Conservation (phyloP, 2,888 invertebrate genomes). For the Coecobrya sp. region DNA sequence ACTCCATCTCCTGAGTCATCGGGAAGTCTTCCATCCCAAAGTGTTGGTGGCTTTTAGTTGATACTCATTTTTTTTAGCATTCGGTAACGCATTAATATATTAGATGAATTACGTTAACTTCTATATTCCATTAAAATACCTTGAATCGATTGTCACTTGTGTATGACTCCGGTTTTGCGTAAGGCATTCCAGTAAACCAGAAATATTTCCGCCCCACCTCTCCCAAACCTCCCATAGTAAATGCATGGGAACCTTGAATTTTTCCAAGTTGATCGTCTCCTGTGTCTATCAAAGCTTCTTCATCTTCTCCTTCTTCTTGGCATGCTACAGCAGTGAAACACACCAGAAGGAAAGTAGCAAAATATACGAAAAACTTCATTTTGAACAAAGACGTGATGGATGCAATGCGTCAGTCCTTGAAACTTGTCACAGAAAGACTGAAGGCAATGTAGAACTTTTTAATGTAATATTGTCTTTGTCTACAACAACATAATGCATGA, state of each 20-base stretch:
- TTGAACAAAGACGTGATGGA: no score
- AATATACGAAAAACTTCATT: background rate
- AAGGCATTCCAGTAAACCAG: conserved; percentile 75
- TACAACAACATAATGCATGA: no score
- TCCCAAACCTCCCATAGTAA: background rate
- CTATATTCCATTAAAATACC: conserved; percentile 45
- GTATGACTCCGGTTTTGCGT: conserved; percentile 65
- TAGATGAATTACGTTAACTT: background rate
- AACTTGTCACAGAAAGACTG: no score
- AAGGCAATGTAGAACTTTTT: no score
- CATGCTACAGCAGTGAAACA: background rate
- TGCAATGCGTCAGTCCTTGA: no score
- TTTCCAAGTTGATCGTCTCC: conserved; percentile 65
- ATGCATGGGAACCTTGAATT: conserved; percentile 63
- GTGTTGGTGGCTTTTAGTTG: conserved; percentile 38
- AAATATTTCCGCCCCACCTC: conserved; percentile 49
- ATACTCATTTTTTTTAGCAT: no score
- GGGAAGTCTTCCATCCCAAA: conserved; percentile 68
- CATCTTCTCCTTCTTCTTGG: no score
- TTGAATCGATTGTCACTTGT: conserved; percentile 72
- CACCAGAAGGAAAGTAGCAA: background rate
- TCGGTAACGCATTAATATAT: background rate
- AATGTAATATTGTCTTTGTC: no score
- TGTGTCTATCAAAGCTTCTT: conserved; percentile 62
- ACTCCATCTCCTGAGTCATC: background rate